These are phyloP conservation scores for Mycogona germanica DNA, from an alignment of 2,888 invertebrate species.

Conservation along the genomic window DNA sequence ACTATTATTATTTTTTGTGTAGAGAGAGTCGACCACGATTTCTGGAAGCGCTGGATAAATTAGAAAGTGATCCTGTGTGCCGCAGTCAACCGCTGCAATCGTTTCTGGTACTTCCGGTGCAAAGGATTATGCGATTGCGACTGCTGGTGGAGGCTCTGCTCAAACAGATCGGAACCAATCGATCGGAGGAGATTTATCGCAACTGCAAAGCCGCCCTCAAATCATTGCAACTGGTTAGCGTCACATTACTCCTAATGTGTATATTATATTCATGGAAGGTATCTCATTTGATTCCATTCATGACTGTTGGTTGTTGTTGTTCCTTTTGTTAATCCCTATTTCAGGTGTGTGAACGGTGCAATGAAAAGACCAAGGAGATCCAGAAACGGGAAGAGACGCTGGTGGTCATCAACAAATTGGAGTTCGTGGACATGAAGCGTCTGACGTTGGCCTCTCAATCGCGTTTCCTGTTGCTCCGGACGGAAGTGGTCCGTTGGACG, in stretches of 20 bases:
- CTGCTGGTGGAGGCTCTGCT: constrained; percentile 8
- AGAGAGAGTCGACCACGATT: background rate
- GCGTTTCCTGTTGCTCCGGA: constrained; percentile 3
- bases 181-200: no score
- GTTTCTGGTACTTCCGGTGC: constrained; percentile 7
- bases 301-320: background rate
- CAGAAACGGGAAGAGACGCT: constrained; percentile 10
- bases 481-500: constrained; percentile 1
- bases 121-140: constrained; percentile 9
- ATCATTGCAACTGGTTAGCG: no score
- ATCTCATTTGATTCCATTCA: background rate
- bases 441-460: background rate
- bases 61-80: constrained; percentile 1
- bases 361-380: constrained; percentile 5
- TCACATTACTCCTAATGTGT: background rate
- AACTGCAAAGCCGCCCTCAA: no score
- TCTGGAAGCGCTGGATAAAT: constrained; percentile 4
- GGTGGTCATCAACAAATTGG: constrained; percentile 6
- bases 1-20: no score
- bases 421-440: constrained; percentile 1
- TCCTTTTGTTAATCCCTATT: background rate
- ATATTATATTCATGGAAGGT: background rate
- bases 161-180: no score
- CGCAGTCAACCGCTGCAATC: constrained; percentile 5
- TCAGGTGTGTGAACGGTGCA: background rate